These are phyloP conservation scores for Cossypha heuglini DNA, from an alignment of 2,797 vertebrate species.

Conservation along the genomic window DNA sequence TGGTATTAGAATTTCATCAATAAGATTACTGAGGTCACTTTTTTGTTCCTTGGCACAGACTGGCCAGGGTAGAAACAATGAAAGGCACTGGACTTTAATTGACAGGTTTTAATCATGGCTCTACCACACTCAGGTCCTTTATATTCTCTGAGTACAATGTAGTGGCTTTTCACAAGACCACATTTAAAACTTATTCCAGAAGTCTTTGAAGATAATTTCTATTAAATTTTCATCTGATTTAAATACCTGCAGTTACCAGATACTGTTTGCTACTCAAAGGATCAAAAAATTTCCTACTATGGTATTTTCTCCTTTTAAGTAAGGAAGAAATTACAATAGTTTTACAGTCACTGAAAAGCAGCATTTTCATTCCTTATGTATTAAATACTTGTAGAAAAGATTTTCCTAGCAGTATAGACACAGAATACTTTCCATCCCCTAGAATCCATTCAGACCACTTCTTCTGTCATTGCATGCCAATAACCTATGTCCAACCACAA, in stretches of 20 bases:
- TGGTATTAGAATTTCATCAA: not conserved
- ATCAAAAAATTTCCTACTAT: not conserved
- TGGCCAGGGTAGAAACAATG: not conserved
- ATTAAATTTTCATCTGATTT: not conserved
- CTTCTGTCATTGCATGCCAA: not conserved
- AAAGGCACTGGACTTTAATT: not conserved
- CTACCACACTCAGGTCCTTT: not conserved
- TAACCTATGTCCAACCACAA: not conserved
- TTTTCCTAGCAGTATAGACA: not conserved
- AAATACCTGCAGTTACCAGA: not conserved
- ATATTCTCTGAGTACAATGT: not conserved
- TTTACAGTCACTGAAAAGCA: not conserved
- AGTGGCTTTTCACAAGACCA: constrained; percentile 5
- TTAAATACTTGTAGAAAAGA: not conserved
- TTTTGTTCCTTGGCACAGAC: not conserved
- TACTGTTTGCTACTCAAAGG: not conserved
- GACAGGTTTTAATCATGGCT: not conserved
- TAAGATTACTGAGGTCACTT: not conserved
- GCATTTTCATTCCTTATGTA: not conserved
- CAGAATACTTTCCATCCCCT: not conserved
- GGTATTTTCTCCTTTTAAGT: not conserved
- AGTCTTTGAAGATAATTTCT: not conserved
- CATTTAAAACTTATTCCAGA: not conserved
- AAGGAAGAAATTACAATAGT: not conserved
- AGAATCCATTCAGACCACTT: not conserved